A percentile compares a stretch with the other conserved stretches of the same genome.
Conservation (phyloP, 2,797 vertebrate genomes). For the Myiothlypis coronata region DNA sequence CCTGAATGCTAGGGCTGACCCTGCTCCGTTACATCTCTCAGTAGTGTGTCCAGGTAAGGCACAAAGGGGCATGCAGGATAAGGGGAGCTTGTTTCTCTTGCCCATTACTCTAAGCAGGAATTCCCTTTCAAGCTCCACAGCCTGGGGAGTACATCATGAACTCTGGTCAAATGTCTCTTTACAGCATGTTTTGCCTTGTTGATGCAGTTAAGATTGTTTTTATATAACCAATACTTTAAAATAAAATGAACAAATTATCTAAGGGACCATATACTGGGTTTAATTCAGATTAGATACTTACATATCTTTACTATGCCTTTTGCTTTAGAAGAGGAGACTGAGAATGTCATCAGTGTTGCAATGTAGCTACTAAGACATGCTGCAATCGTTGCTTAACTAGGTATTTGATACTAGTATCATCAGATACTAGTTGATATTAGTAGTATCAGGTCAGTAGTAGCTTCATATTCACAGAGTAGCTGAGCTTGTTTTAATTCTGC, state of each 20-base stretch:
- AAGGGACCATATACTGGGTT: not conserved
- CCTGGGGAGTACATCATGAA: not conserved
- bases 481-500: not conserved
- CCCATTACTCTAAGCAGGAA: not conserved
- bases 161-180: not conserved
- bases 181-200: not conserved
- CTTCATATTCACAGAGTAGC: not conserved
- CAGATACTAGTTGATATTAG: not conserved
- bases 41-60: not conserved
- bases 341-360: not conserved
- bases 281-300: not conserved
- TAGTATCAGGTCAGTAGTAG: not conserved
- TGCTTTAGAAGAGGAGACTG: not conserved
- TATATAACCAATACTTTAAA: not conserved
- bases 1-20: rapidly evolving
- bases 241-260: not conserved
- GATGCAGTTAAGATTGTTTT: not conserved
- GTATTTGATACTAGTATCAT: not conserved
- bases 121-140: not conserved
- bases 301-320: not conserved
- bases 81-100: not conserved
- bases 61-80: not conserved
- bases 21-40: not conserved
- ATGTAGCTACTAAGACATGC: not conserved
- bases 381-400: not conserved